Evolutionary conservation across 2,113 vertebrate genomes (phyloP), one percentile per base, ranked within the genome.

Genomic region (Podarcis raffonei): DNA sequence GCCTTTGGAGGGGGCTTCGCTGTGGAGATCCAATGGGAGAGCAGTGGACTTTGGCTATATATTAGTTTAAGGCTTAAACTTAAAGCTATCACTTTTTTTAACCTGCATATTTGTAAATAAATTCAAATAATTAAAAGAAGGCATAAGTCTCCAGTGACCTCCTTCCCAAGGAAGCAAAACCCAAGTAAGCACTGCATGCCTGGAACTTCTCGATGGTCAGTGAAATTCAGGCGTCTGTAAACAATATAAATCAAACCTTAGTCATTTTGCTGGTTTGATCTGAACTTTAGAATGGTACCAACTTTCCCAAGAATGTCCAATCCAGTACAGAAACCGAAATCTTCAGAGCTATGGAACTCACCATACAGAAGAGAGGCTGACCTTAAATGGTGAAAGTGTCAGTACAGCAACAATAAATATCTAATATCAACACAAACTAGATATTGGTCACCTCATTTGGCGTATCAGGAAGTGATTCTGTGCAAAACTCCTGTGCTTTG

Each of bases 401-500:
- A 32, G 30, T 68, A 90, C 1, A 77, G 68, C 88, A 89, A 22
- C 42, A 91, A 92, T 74, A 93, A 91, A 92, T 80, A 88, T 30
- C 81, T 71, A 68, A 83, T 23, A 76, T 74, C 81, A 84, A 68
- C 74, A 90, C 20, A 94, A 39, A n/a, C 48, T 42, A 11, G 30
- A 78, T 81, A 53, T 32, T 78, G 68, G 62, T 23, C 74, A 92
- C 16, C 30, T 79, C 84, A 87, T 72, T 81, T 79, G 85, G 89
- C 87, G 84, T 48, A 66, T 27, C 71, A 88, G 75, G 20, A 88
- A 42, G 6, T 75, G 62, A 27, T 59, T 69, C 42, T 83, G 87
- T 84, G 81, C 87, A 84, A 84, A 88, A 27, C 12, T 39, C 62
- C 59, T 32, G 22, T 66, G 22, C 71, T 88, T 77, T 77, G 80